Percentiles rank a stretch among this genome's conserved stretches.
Conservation (phyloP, 2,797 vertebrate genomes). For the Chiroxiphia lanceolata region DNA sequence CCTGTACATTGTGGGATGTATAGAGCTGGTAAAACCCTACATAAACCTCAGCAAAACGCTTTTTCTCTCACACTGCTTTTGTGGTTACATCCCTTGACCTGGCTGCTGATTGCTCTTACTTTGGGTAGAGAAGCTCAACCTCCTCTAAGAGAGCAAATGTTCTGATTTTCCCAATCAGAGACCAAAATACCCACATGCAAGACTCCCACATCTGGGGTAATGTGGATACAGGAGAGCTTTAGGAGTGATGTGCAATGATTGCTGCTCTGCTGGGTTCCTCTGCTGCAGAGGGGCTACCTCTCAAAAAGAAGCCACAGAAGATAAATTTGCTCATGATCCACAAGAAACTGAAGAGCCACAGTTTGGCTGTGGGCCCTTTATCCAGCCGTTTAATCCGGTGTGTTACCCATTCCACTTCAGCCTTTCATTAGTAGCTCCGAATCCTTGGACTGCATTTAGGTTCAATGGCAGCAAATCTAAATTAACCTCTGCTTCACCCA, state of each 20-base stretch:
- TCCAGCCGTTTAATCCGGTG: not conserved
- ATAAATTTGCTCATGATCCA: not conserved
- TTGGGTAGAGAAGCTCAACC: not conserved
- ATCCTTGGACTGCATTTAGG: not conserved
- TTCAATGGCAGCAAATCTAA: not conserved
- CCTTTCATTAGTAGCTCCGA: not conserved
- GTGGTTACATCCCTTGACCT: not conserved
- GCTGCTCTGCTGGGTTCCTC: not conserved
- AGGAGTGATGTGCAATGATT: not conserved
- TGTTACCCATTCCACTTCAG: not conserved
- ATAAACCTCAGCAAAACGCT: not conserved
- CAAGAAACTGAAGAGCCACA: not conserved
- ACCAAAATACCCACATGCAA: not conserved
- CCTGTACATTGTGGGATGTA: not conserved
- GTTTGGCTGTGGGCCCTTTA: not conserved
- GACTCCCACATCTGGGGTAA: rapidly evolving
- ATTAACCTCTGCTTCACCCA: not conserved
- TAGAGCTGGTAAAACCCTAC: not conserved
- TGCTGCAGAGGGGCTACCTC: not conserved
- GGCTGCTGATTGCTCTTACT: not conserved
- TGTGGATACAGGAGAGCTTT: not conserved
- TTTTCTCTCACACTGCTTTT: not conserved
- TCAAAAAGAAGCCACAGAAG: not conserved
- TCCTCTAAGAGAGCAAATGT: not conserved
- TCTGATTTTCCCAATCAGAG: not conserved